Conservation (phyloP, 2,888 invertebrate species). For the Fragum sueziense region DNA sequence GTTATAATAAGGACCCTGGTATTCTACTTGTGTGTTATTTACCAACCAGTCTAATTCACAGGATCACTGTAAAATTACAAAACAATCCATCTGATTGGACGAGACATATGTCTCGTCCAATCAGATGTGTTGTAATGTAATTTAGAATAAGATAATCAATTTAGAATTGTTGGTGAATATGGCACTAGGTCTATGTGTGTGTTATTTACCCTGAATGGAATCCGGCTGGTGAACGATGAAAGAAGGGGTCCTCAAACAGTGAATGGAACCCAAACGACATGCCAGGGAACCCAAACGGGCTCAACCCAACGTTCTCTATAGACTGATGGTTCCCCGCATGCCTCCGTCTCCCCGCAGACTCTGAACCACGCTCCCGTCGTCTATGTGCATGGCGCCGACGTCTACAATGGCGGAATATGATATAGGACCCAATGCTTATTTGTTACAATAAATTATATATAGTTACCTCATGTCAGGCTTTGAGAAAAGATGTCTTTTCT, state of each 20-base stretch:
- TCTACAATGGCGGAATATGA: constrained; percentile 50
- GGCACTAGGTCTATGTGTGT: no score
- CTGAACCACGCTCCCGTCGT: constrained; percentile 58
- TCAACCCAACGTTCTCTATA: constrained; percentile 52
- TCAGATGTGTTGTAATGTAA: no score
- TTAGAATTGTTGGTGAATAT: no score
- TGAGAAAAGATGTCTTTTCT: not conserved
- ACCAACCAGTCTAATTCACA: no score
- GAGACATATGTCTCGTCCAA: no score
- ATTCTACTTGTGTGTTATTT: no score
- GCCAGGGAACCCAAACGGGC: constrained; percentile 65
- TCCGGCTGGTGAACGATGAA: constrained; percentile 60
- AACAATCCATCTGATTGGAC: no score
- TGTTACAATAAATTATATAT: not conserved
- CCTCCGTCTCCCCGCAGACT: constrained; percentile 59
- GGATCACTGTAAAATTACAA: no score
- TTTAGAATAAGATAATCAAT: no score
- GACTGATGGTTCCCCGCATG: constrained; percentile 45
- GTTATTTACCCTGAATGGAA: constrained; percentile 64
- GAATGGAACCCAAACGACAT: constrained; percentile 69
- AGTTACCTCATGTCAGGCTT: not conserved
- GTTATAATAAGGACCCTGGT: no score
- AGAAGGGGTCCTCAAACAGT: constrained; percentile 70
- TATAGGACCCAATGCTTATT: constrained; percentile 46
- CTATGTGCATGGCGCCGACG: constrained; percentile 56